Conservation (phyloP, 1,140 invertebrate species). For the Aethina tumida region DNA sequence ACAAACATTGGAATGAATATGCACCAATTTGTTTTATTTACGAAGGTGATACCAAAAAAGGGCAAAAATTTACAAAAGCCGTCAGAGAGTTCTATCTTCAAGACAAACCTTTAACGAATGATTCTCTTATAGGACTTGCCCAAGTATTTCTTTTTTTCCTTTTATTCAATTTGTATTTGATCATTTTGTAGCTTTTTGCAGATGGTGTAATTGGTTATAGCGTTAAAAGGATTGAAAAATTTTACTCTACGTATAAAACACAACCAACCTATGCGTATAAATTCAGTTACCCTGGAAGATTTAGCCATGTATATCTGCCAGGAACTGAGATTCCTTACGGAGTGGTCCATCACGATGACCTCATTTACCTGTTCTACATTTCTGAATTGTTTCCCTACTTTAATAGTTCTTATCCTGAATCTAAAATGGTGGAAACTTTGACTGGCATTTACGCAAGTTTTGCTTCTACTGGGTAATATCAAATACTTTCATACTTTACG, state of each 20-base stretch:
- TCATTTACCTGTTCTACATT: conserved; percentile 50
- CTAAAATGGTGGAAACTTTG: conserved; percentile 39
- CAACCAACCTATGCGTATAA: conserved; percentile 44
- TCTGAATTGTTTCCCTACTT: conserved; percentile 38
- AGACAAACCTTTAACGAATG: conserved; percentile 18
- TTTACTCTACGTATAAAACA: conserved; percentile 38
- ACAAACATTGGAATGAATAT: conserved; percentile 41
- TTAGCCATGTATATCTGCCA: conserved; percentile 42
- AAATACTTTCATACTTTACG: too few relatives aligned
- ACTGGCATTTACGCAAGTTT: conserved; percentile 43
- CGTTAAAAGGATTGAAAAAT: conserved; percentile 39
- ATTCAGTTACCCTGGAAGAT: conserved; percentile 44
- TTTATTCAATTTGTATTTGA: conserved; percentile 3
- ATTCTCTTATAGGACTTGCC: conserved; percentile 19
- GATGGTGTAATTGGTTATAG: conserved; percentile 43
- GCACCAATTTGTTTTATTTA: conserved; percentile 48
- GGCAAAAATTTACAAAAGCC: conserved; percentile 39
- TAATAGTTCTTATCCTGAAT: conserved; percentile 39
- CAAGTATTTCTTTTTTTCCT: conserved; percentile 24
- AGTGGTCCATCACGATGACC: conserved; percentile 49
- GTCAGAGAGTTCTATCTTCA: conserved; percentile 40
- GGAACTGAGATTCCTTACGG: conserved; percentile 35
- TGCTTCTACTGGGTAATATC: conserved; percentile 41
- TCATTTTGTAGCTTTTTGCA: conserved; percentile 35
- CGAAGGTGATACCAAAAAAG: conserved; percentile 39